Evolutionary conservation across 2,888 invertebrate genomes (phyloP), one percentile per base, ranked within the genome.

Genomic region (Molorchus minor): DNA sequence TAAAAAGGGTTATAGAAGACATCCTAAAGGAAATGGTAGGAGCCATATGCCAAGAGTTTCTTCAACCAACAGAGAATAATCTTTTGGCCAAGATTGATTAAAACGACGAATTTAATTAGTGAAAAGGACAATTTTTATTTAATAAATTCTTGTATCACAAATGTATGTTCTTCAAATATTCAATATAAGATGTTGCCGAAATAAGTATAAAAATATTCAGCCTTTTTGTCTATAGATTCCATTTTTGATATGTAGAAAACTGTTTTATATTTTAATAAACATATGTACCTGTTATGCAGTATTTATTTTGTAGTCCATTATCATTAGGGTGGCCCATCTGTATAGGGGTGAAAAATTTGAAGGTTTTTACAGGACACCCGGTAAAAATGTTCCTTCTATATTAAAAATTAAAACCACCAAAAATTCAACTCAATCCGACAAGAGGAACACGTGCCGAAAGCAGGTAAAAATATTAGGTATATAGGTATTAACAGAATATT

Each of bases 41-140:
- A 21, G 89, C 87, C 21, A 88, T 96, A 65, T 86, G 94, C 1
- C 84, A 88, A 13, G 93, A 96, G 73, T 88, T 95, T 69, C 83
- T 95, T 49, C 88, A 94, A 76, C 96, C 96, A 0, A 82, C 86
- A 65, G 79, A 85, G 68, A 90, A 94, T 77, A 82, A 83, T 16
- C 82, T 92, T 17, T 75, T 38, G 20, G 5, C 52, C 0, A 40
- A 30, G 41, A 30, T 2, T 7, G 49, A 49, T 29, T 49, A 17
- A 49, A 17, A n/a, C 25, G 25, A 5, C 4, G 8, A 25, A 5
- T 5, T 25, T 5, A 25, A 25, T 25, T 3, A 25, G 4, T 8
- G 25, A 25, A 25, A 25, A 25, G 25, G 3, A 8, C 4, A n/a
- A n/a, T n/a, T 25, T 25, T 25, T 3, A 25, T 25, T 25, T 25